Evolutionary conservation across 1,140 invertebrate genomes (phyloP).

Genomic region (Drosophila aff.): DNA sequence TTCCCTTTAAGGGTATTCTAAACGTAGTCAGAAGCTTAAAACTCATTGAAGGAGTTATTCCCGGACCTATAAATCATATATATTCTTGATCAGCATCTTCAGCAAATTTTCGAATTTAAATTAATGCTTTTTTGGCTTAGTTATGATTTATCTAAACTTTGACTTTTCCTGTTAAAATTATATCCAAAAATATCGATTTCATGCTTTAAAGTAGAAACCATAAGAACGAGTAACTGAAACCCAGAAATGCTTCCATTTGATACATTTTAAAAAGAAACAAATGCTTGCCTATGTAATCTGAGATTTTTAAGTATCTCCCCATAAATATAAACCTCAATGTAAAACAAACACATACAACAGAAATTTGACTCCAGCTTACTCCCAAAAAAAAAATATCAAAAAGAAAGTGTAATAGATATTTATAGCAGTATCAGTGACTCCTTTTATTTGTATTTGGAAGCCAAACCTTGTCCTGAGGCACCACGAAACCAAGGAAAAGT

Average conservation of each 20-base stretch:
- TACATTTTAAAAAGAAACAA: not conserved
- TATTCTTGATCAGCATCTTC: too few species aligned
- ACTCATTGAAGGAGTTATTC: too few species aligned
- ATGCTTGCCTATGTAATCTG: not conserved
- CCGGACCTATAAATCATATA: too few species aligned
- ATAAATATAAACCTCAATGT: not conserved
- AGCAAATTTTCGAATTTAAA: not conserved
- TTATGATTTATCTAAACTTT: not conserved
- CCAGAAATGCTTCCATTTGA: not conserved
- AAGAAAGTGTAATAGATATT: constrained; percentile 10
- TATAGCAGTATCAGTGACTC: not conserved
- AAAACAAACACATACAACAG: not conserved
- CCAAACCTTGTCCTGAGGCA: not conserved
- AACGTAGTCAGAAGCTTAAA: too few species aligned
- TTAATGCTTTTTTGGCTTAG: not conserved
- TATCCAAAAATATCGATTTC: not conserved
- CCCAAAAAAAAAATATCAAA: not conserved
- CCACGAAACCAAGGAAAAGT: not conserved
- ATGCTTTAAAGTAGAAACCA: not conserved
- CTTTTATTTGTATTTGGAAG: not conserved
- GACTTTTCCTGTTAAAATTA: not conserved
- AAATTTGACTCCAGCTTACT: not conserved
- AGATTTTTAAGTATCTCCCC: not conserved
- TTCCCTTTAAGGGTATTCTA: too few species aligned
- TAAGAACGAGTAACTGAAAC: not conserved